These are phyloP conservation scores for Leptinotarsa juncta DNA, from an alignment of 2,888 invertebrate genomes.

Conservation along the genomic window DNA sequence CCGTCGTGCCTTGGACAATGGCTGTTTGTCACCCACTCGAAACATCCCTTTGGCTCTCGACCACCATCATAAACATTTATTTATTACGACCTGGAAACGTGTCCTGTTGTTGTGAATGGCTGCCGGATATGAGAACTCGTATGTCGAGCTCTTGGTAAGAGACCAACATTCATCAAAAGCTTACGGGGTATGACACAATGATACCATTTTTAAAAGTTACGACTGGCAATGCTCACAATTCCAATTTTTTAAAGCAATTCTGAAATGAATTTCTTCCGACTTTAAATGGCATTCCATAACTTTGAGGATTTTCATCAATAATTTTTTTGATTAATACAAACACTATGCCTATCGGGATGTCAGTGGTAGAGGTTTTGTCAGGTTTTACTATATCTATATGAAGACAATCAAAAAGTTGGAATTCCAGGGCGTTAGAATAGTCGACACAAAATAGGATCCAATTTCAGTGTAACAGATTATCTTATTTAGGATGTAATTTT, in stretches of 20 bases:
- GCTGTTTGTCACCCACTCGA: slow-evolving; percentile 53
- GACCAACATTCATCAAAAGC: not conserved
- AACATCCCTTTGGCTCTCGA: slow-evolving; percentile 38
- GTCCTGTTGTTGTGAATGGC: slow-evolving; percentile 31
- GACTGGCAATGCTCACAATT: too few species aligned
- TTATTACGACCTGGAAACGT: slow-evolving; percentile 41
- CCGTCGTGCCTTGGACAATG: slow-evolving; percentile 46
- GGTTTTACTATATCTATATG: not conserved
- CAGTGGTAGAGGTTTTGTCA: not conserved
- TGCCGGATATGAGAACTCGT: not conserved
- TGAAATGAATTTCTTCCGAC: too few species aligned
- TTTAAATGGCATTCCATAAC: too few species aligned
- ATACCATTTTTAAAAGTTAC: not conserved
- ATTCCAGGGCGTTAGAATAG: not conserved
- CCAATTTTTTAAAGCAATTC: too few species aligned
- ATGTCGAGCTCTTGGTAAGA: not conserved
- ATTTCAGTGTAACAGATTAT: too few species aligned
- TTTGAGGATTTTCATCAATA: too few species aligned
- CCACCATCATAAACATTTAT: slow-evolving; percentile 45
- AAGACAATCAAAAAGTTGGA: not conserved
- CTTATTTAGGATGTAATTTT: too few species aligned
- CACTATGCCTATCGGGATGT: too few species aligned
- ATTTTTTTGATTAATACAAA: too few species aligned
- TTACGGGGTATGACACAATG: not conserved
- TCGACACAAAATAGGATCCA: too few species aligned